phyloP scores from a whole-genome alignment of 2,113 vertebrate species.

The Callipepla squamata region DNA sequence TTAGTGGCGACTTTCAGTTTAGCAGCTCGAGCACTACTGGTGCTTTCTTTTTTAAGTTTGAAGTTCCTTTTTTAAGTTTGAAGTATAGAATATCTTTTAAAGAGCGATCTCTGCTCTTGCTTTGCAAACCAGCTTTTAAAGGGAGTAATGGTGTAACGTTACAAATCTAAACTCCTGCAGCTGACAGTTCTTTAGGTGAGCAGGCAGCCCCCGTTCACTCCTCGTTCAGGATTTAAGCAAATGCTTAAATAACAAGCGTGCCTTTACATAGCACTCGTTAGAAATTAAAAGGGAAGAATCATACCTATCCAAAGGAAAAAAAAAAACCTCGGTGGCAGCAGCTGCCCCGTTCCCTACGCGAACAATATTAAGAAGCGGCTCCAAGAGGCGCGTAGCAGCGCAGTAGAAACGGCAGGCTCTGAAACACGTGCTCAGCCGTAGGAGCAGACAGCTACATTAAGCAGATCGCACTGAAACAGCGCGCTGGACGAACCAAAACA shows the following conservation, averaged over 20 bases:
- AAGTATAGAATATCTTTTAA: not conserved
- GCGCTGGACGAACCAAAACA: not conserved
- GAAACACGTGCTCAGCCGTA: not conserved
- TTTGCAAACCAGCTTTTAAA: not conserved
- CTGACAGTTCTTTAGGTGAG: fast-evolving
- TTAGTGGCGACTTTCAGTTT: not conserved
- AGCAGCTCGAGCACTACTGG: not conserved
- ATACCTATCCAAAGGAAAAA: not conserved
- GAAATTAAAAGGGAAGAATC: not conserved
- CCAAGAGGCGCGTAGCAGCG: not conserved
- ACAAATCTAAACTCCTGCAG: not conserved
- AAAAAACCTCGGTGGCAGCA: not conserved
- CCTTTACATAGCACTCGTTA: not conserved
- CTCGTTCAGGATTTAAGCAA: not conserved
- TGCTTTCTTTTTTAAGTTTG: fast-evolving
- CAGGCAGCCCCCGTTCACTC: not conserved
- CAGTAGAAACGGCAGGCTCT: not conserved
- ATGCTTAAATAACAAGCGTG: fast-evolving
- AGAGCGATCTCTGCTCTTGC: not conserved
- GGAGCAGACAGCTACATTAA: not conserved
- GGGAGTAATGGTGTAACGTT: not conserved
- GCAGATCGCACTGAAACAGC: not conserved
- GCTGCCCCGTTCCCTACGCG: not conserved
- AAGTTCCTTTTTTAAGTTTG: not conserved
- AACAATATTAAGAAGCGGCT: fast-evolving